phyloP scores from a whole-genome alignment of 2,113 vertebrate genomes.

The Ivindomyrus marchei region DNA sequence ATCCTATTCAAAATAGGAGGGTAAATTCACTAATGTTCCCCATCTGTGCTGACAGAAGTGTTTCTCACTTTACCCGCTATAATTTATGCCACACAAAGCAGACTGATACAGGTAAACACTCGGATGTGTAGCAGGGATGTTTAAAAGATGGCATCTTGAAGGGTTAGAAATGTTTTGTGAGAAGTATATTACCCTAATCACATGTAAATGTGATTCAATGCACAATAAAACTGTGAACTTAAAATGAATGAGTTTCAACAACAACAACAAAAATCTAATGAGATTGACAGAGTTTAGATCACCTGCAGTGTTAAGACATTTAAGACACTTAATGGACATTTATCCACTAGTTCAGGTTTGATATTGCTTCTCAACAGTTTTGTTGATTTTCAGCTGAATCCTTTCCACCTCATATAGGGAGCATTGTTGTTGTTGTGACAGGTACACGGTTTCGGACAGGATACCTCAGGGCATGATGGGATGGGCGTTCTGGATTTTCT shows the following conservation, averaged over 20 bases:
- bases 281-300: not conserved
- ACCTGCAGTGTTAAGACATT: not conserved
- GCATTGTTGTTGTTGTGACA: not conserved
- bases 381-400: not conserved
- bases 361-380: not conserved
- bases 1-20: not conserved
- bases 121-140: not conserved
- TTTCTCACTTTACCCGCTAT: not conserved
- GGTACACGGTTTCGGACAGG: not conserved
- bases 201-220: not conserved
- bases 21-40: not conserved
- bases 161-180: not conserved
- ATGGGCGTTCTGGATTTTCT: not conserved
- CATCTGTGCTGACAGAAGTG: not conserved
- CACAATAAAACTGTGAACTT: not conserved
- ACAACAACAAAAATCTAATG: not conserved
- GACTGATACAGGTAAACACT: not conserved
- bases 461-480: not conserved
- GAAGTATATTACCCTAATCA: not conserved
- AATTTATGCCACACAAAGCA: not conserved
- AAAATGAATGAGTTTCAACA: not conserved
- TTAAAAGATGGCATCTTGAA: not conserved
- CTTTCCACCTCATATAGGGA: not conserved
- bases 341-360: not conserved
- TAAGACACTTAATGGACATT: not conserved